Percentiles rank a stretch among this genome's conserved stretches.
Evolutionary conservation across 2,888 invertebrate species (phyloP).

Genomic region (Hoplodrina ambigua): DNA sequence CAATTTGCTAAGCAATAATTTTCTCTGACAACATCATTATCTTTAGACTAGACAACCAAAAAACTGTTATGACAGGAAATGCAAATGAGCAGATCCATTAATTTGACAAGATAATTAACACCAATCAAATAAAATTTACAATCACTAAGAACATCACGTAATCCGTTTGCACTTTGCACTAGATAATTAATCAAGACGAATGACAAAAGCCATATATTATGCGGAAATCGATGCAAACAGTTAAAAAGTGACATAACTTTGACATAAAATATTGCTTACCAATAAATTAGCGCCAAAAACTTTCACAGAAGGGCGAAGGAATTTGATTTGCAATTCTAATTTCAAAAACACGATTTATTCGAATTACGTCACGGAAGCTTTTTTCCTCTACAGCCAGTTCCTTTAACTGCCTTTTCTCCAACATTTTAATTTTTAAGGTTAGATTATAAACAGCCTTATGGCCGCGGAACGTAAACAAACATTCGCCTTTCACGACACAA

Average conservation of each 20-base stretch:
- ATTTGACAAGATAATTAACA: slow-evolving; percentile 39
- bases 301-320: slow-evolving; percentile 63
- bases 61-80: slow-evolving; percentile 22
- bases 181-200: no score
- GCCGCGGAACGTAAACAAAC: slow-evolving; percentile 43
- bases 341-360: slow-evolving; percentile 50
- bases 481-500: slow-evolving; percentile 42
- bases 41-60: slow-evolving; percentile 11
- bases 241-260: slow-evolving; percentile 45
- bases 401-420: slow-evolving; percentile 20
- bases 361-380: slow-evolving; percentile 46
- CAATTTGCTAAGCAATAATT: not conserved
- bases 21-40: not conserved
- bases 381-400: slow-evolving; percentile 45
- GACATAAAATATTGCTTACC: slow-evolving; percentile 40
- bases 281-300: slow-evolving; percentile 49
- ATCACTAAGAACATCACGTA: slow-evolving; percentile 21
- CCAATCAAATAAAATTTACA: slow-evolving; percentile 28
- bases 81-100: slow-evolving; percentile 38
- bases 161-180: slow-evolving; percentile 27
- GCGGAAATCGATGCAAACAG: slow-evolving; percentile 39
- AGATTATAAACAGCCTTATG: slow-evolving; percentile 18
- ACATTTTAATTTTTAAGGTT: slow-evolving; percentile 22
- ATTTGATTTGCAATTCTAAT: slow-evolving; percentile 63
- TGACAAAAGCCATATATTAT: slow-evolving; percentile 8